Evolutionary conservation across 2,888 invertebrate species (phyloP), one percentile per base, ranked within the genome.

Genomic region (Liopterus haemorrhoidalis): DNA sequence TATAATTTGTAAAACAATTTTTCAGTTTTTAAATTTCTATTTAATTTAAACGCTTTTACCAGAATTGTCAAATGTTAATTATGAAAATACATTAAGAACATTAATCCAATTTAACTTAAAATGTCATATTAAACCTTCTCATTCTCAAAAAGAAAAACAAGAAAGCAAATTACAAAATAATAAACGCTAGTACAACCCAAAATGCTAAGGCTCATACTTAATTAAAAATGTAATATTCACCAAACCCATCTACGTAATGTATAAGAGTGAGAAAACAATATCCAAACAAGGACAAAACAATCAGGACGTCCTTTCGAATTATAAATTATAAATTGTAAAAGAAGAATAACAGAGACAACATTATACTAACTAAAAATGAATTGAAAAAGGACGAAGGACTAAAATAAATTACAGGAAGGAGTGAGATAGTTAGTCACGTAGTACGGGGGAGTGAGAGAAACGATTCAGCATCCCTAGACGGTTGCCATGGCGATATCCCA

Each of bases 381-480:
- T 33, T 39, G 37, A 50, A 59, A 49, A 47, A 52, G 56, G 59
- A 62, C 46, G 51, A 54, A 54, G 33, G 38, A 46, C 51, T 36
- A 54, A 59, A 62, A 61, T 62, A 60, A 61, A 63, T 60, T 59
- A 58, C 57, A 57, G 56, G 58, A 63, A 60, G 57, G 54, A 59
- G 53, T 40, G 41, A 20, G 35, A 53, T 41, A 55, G 59, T 2
- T 5, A 27, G 6, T 15, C 5, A 18, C 9, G 21, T n/a, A n/a
- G n/a, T n/a, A n/a, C 22, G 33, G 8, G 9, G 9, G 22, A 33
- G 39, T n/a, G 59, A 59, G 57, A 54, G 58, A 62, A 61, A 61
- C 60, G 61, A 61, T 61, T 60, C 62, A 57, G 61, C 63, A 64
- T 64, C 64, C 65, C 66, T 62, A 62, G 66, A 63, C 62, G 62